A percentile compares a stretch with the other conserved stretches of the same genome.
These are phyloP conservation scores for Augiades crinisus DNA, from an alignment of 2,888 invertebrate genomes.

Conservation along the genomic window DNA sequence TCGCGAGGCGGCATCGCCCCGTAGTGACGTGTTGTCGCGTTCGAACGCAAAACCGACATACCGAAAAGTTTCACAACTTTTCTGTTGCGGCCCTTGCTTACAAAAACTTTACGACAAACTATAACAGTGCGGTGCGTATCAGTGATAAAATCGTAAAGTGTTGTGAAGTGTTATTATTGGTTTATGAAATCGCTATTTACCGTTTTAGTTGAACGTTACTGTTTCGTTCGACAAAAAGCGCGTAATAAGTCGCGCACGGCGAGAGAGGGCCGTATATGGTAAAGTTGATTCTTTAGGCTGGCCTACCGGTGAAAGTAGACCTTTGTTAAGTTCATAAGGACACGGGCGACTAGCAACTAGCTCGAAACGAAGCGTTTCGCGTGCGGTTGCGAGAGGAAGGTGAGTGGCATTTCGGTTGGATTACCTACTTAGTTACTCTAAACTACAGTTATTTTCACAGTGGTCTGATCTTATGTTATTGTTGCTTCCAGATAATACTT, in stretches of 20 bases:
- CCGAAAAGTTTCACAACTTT: slow-evolving; percentile 76
- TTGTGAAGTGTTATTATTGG: slow-evolving; percentile 63
- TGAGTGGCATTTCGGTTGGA: slow-evolving; percentile 63
- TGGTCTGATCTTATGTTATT: slow-evolving; percentile 39
- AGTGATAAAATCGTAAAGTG: slow-evolving; percentile 44
- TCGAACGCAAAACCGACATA: slow-evolving; percentile 48
- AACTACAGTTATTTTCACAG: slow-evolving; percentile 55
- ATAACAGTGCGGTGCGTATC: slow-evolving; percentile 59
- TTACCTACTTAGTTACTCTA: slow-evolving; percentile 60
- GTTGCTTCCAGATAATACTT: slow-evolving; percentile 33
- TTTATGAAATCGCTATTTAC: slow-evolving; percentile 67
- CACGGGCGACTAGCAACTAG: slow-evolving; percentile 65
- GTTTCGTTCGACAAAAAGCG: slow-evolving; percentile 72
- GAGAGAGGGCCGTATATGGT: slow-evolving; percentile 69
- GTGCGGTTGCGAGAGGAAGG: slow-evolving; percentile 65
- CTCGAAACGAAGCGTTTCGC: slow-evolving; percentile 69
- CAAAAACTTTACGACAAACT: slow-evolving; percentile 47
- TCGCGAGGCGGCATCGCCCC: slow-evolving; percentile 64
- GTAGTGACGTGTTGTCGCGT: slow-evolving; percentile 47
- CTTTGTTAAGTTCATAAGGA: slow-evolving; percentile 79
- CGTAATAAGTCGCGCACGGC: slow-evolving; percentile 63
- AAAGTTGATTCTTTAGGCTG: slow-evolving; percentile 63
- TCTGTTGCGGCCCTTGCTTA: slow-evolving; percentile 52
- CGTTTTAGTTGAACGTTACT: slow-evolving; percentile 76
- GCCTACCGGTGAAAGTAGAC: slow-evolving; percentile 75